Evolutionary conservation across 2,113 vertebrate genomes (phyloP), one percentile per base, ranked within the genome.

Genomic region (Halichoeres trimaculatus): DNA sequence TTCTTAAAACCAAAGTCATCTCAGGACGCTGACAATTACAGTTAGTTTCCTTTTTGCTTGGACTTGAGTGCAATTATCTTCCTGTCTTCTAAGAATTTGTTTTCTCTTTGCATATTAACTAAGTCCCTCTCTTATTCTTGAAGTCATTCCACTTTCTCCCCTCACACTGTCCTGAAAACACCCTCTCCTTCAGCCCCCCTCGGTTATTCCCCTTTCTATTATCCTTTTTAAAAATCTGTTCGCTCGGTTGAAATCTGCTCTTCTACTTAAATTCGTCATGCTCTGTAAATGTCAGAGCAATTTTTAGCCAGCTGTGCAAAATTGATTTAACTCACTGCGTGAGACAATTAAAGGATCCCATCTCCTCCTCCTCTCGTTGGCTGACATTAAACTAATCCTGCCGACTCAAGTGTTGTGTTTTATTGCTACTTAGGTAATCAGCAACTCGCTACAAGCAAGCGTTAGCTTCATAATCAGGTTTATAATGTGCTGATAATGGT

Each of bases 201-300:
- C 6, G 8, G 1, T 22, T 23, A 24, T 43, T 40, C 20, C 22
- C 10, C 13, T 23, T 10, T 19, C 30, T 11, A 20, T 1, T 50
- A 11, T 22, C 30, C 45, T 47, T 23, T 16, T 36, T 6, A 30
- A 1, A 0, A 10, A 60, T 41, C 40, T 50, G 8, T 16, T 45
- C 34, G 14, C 38, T 10, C 10, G 45, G 24, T 74, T 58, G 19
- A 30, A 26, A 34, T 23, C 40, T 35, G 40, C 57, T 53, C 13
- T 55, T 48, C 24, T 17, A 16, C 41, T 43, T 40, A 20, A 19
- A 3, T 62, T 23, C 16, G 23, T 5, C 50, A 57, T 52, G 53
- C 26, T 8, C 20, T 35, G 55, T 74, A 74, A 70, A 86, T 63
- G 69, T 67, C 70, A 80, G 50, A 58, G 41, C 54, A 43, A 17